Evolutionary conservation across 1,140 invertebrate genomes (phyloP).

Genomic region (Cylas formicarius): DNA sequence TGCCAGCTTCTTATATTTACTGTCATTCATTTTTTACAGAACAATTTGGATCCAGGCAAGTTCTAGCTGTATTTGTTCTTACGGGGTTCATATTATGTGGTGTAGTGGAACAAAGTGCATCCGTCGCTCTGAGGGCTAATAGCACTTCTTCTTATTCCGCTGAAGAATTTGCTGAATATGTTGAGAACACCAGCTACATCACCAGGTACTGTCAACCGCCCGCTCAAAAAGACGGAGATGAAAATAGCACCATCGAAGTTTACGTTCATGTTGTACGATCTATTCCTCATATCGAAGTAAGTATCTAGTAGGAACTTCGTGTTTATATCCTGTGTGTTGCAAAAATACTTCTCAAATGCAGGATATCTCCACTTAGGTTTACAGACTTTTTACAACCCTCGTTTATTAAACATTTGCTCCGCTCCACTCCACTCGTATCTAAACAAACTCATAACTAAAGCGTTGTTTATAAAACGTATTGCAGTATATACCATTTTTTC

Average conservation of each 20-base stretch:
- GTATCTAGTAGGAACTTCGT: too few species aligned
- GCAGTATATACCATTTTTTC: too few species aligned
- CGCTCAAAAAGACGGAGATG: slow-evolving; percentile 20
- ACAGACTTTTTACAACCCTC: too few species aligned
- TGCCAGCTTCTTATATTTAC: too few species aligned
- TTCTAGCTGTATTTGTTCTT: slow-evolving; percentile 47
- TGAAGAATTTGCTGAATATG: slow-evolving; percentile 43
- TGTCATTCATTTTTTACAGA: slow-evolving; percentile 36
- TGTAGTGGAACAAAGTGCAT: slow-evolving; percentile 50
- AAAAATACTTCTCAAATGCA: too few species aligned
- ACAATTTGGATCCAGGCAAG: slow-evolving; percentile 47
- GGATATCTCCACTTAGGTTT: too few species aligned
- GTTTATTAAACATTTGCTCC: too few species aligned
- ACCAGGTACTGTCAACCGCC: slow-evolving; percentile 39
- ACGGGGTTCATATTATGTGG: slow-evolving; percentile 51
- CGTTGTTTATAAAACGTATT: too few species aligned
- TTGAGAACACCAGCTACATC: slow-evolving; percentile 43
- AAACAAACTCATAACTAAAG: too few species aligned
- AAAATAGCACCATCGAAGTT: slow-evolving; percentile 20
- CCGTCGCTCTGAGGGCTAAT: slow-evolving; percentile 48
- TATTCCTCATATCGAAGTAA: slow-evolving; percentile 41
- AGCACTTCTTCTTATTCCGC: slow-evolving; percentile 37
- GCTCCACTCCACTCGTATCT: too few species aligned
- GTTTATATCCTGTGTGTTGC: too few species aligned
- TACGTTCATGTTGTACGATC: slow-evolving; percentile 36